These are phyloP conservation scores for Fopius arisanus DNA, from an alignment of 1,140 invertebrate genomes.

Conservation along the genomic window DNA sequence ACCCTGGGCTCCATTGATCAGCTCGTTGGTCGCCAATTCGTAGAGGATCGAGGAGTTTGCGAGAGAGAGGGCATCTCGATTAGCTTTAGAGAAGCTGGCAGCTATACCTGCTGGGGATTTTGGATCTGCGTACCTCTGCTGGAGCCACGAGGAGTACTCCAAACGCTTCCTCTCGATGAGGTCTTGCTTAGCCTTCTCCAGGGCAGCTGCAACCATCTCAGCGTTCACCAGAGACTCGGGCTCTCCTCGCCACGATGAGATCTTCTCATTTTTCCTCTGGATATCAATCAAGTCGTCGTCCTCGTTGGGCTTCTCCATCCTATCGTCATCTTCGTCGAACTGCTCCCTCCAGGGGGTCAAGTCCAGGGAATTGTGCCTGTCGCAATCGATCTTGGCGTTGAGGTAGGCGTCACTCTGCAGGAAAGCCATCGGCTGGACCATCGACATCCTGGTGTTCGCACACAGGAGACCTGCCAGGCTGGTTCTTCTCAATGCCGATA, in stretches of 20 bases:
- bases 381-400: constrained; percentile 82
- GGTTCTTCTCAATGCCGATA: constrained; percentile 86
- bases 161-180: constrained; percentile 75
- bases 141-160: constrained; percentile 79
- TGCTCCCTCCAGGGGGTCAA: constrained; percentile 72
- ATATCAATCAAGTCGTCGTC: constrained; percentile 41
- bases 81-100: constrained; percentile 88
- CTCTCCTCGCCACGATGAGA: not conserved
- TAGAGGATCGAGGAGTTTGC: constrained; percentile 89
- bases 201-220: constrained; percentile 68
- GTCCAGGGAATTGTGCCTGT: constrained; percentile 73
- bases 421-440: constrained; percentile 85
- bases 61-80: constrained; percentile 78
- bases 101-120: constrained; percentile 86
- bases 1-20: constrained; percentile 74
- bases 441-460: constrained; percentile 73
- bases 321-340: constrained; percentile 58
- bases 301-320: constrained; percentile 33
- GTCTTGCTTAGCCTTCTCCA: constrained; percentile 78
- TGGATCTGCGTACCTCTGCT: constrained; percentile 74
- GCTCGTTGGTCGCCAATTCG: constrained; percentile 86
- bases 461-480: constrained; percentile 86
- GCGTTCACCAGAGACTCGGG: constrained; percentile 42
- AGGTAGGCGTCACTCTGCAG: constrained; percentile 87
- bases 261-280: not conserved